These are phyloP conservation scores for Mustelus asterias DNA, from an alignment of 2,113 vertebrate genomes.

Conservation along the genomic window DNA sequence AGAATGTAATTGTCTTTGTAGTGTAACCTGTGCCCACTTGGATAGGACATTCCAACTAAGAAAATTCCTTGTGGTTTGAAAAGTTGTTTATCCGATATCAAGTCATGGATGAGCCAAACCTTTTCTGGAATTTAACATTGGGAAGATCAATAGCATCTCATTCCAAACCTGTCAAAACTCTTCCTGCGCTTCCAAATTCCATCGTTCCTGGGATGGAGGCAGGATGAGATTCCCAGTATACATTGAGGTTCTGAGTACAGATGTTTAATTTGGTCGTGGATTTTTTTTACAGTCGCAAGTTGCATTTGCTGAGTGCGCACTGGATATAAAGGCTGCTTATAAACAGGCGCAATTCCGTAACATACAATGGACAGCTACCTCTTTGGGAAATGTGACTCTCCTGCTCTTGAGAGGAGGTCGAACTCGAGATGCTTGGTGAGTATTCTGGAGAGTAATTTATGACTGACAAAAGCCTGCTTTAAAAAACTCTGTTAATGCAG, in stretches of 20 bases:
- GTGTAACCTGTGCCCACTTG: background rate
- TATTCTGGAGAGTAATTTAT: background rate
- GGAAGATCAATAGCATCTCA: background rate
- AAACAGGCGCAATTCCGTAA: constrained; percentile 38
- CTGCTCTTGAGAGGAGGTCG: constrained; percentile 68
- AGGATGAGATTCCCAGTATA: background rate
- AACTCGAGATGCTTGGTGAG: constrained; percentile 73
- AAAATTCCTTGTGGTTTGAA: background rate
- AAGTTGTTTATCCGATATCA: background rate
- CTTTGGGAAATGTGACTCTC: constrained; percentile 52
- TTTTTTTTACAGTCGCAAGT: constrained; percentile 63
- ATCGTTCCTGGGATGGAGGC: background rate
- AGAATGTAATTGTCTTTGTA: background rate
- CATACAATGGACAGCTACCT: constrained; percentile 51
- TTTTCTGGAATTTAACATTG: background rate
- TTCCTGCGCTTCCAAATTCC: background rate
- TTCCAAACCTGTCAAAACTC: background rate
- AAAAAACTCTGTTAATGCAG: background rate
- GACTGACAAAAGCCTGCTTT: background rate
- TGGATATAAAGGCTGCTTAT: constrained; percentile 61
- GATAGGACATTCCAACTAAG: background rate
- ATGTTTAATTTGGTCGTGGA: background rate
- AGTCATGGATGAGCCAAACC: background rate
- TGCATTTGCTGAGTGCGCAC: constrained; percentile 70
- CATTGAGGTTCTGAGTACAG: background rate